These are phyloP conservation scores for Trachelus troglodyta DNA, from an alignment of 2,888 invertebrate species.

Conservation along the genomic window DNA sequence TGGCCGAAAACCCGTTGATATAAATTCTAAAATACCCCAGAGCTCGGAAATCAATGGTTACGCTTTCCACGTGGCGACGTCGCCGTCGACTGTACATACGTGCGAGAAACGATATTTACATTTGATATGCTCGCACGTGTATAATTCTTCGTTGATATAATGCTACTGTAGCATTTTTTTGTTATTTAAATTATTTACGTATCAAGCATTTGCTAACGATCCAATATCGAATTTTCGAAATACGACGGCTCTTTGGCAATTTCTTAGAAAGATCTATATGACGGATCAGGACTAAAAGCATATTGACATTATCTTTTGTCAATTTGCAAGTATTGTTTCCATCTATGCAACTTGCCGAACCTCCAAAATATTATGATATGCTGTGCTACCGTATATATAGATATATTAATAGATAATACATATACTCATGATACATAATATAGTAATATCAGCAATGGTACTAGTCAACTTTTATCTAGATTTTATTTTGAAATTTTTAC, in stretches of 20 bases:
- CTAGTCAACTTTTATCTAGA: background rate
- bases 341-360: background rate
- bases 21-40: background rate
- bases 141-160: background rate
- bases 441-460: background rate
- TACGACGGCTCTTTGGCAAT: background rate
- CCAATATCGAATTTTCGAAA: background rate
- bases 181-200: background rate
- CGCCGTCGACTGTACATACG: background rate
- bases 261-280: background rate
- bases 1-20: background rate
- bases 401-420: no score
- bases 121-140: background rate
- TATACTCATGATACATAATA: background rate
- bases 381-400: no score
- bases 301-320: background rate
- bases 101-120: background rate
- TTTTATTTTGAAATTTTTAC: background rate
- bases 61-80: background rate
- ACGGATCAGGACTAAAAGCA: background rate
- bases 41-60: background rate
- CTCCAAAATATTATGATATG: background rate
- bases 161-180: background rate
- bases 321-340: background rate
- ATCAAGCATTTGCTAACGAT: background rate